Conservation (phyloP, 1,140 invertebrate species). For the Gryllus bimaculatus region DNA sequence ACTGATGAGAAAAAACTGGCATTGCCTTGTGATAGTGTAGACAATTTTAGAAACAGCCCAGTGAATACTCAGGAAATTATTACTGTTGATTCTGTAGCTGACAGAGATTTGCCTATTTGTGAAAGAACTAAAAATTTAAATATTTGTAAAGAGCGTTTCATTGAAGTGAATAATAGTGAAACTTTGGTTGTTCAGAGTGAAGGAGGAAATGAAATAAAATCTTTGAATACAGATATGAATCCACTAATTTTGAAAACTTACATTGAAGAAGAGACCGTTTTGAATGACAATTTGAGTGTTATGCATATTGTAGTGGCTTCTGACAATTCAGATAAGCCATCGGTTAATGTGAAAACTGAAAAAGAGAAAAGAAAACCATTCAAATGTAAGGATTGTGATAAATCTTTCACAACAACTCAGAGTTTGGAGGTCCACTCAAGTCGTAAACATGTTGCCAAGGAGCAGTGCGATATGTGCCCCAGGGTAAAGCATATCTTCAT, state of each 20-base stretch:
- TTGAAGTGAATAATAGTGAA: background rate
- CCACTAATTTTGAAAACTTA: conserved; percentile 6
- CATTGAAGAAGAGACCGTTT: background rate
- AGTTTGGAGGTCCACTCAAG: conserved; percentile 2
- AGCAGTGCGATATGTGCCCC: conserved; percentile 12
- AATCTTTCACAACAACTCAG: background rate
- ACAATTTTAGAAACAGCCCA: too few relatives aligned
- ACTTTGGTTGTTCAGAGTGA: background rate
- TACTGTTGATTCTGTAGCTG: background rate
- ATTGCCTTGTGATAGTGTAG: too few relatives aligned
- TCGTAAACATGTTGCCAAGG: conserved; percentile 4
- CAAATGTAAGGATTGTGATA: conserved; percentile 11
- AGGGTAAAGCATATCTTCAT: background rate
- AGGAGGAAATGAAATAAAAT: background rate
- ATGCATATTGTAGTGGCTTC: conserved; percentile 14
- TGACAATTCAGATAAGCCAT: too few relatives aligned
- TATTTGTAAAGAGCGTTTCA: background rate
- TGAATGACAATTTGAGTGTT: background rate
- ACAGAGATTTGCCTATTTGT: background rate
- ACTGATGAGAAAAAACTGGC: background rate
- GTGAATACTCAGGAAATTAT: too few relatives aligned
- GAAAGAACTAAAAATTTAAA: background rate
- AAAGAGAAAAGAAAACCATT: background rate
- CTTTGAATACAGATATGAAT: background rate
- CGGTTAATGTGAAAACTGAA: background rate